Conservation (phyloP, 92 coral and sea anemone species). For the Palythoa grandis region DNA sequence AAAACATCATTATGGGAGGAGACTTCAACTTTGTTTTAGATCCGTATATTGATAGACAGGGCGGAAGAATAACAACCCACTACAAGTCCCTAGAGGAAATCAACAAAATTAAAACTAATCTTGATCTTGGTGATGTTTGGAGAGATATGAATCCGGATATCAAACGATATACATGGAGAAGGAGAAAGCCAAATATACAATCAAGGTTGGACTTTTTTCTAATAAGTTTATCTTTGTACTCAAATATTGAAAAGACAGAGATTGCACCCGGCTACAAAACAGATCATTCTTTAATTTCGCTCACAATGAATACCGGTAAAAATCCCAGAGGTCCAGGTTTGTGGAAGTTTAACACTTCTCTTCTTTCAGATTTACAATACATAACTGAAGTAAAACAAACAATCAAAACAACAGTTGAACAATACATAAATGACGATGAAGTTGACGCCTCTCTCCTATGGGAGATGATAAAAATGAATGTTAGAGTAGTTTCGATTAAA, state of each 20-base stretch:
- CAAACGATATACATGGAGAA: conserved; percentile 19
- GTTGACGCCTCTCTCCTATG: conserved; percentile 19
- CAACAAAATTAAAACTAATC: neutral
- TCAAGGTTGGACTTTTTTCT: neutral
- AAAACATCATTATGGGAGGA: neutral
- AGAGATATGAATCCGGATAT: conserved; percentile 3
- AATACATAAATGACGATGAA: conserved; percentile 5
- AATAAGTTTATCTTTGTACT: neutral
- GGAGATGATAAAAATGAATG: conserved; percentile 12
- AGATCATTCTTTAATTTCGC: conserved; percentile 8
- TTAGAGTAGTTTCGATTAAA: conserved; percentile 6
- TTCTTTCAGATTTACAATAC: conserved; percentile 7
- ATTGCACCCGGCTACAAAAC: conserved; percentile 17
- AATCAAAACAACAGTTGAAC: neutral
- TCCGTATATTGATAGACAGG: neutral
- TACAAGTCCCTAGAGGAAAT: conserved; percentile 8
- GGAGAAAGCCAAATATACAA: conserved; percentile 10
- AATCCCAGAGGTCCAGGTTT: conserved; percentile 4
- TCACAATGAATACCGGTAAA: neutral
- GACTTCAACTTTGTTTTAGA: neutral
- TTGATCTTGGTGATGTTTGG: conserved; percentile 7
- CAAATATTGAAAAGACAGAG: conserved; percentile 5
- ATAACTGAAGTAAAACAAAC: neutral
- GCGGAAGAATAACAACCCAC: neutral
- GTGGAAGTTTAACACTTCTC: neutral